Evolutionary conservation across 2,888 invertebrate genomes (phyloP), one percentile per base, ranked within the genome.

Genomic region (Netelia melanura): DNA sequence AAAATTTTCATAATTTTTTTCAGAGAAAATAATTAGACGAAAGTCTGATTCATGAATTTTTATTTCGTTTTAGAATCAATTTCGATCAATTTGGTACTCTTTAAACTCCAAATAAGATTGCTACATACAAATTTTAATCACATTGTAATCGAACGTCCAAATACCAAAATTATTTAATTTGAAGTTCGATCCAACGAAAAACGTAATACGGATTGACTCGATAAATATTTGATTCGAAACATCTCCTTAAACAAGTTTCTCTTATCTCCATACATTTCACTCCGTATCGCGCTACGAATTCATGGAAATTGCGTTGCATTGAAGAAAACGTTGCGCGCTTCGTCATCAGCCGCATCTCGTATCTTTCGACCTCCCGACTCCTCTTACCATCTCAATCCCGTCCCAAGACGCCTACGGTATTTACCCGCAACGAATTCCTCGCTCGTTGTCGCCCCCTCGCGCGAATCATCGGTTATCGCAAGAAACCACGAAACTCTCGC

Each of bases 371-470:
- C 52, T 64, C 54, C 21, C 58, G n/a, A 91, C 89, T 91, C 90
- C 87, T 82, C 82, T 84, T 85, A 89, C 87, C 88, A 88, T 88
- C 71, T 52, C 72, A 38, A 58, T 38, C 58, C 25, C 70, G 48
- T 61, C 58, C 25, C 62, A 25, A 61, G 86, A 88, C 91, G 90
- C 91, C 90, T 90, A 90, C 90, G 86, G 88, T 91, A 91, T 92
- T 91, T 92, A 91, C 91, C 88, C 91, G 90, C 85, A 90, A 90
- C 89, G 89, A 91, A 92, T 92, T 92, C 91, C 91, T 87, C 81
- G 89, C 90, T 88, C 86, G 88, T 88, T 89, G 64, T 91, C 90
- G 90, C 90, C 90, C 90, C 90, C 90, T 90, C 90, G 90, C 89
- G 89, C 91, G 89, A 91, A 89, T 90, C 90, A 90, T 38, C 38